phyloP scores from a whole-genome alignment of 2,888 invertebrate genomes.

The Drosophila greeni region DNA sequence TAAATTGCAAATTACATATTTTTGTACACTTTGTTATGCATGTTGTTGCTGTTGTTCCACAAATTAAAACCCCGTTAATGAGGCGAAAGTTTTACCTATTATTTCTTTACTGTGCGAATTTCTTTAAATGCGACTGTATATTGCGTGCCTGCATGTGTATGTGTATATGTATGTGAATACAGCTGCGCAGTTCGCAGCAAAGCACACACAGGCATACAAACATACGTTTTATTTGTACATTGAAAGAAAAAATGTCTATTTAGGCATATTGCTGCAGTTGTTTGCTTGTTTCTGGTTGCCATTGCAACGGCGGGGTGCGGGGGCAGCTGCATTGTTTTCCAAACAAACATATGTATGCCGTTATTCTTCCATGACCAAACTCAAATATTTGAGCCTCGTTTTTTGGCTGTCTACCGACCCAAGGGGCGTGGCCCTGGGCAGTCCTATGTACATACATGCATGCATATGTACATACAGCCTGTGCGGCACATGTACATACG shows the following conservation, averaged over 20 bases:
- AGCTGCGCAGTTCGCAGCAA: constrained; percentile 46
- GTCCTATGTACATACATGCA: constrained; percentile 2
- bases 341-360: constrained; percentile 23
- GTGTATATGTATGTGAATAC: constrained; percentile 3
- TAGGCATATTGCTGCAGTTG: constrained; percentile 8
- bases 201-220: constrained; percentile 13
- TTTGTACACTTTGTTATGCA: constrained; percentile 17
- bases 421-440: constrained; percentile 23
- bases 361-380: neutral
- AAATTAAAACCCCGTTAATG: constrained; percentile 11
- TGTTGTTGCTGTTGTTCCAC: constrained; percentile 14
- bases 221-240: constrained; percentile 8
- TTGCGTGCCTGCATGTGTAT: constrained; percentile 9
- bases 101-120: constrained; percentile 18
- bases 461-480: constrained; percentile 11
- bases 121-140: constrained; percentile 12
- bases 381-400: constrained; percentile 7
- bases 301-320: neutral
- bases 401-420: constrained; percentile 7
- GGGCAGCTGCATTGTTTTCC: constrained; percentile 20
- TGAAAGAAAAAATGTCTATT: constrained; percentile 18
- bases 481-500: constrained; percentile 9
- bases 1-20: constrained; percentile 6
- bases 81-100: constrained; percentile 10
- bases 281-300: constrained; percentile 6